Evolutionary conservation across 1,140 invertebrate genomes (phyloP).

Genomic region (Micrasema minimum): DNA sequence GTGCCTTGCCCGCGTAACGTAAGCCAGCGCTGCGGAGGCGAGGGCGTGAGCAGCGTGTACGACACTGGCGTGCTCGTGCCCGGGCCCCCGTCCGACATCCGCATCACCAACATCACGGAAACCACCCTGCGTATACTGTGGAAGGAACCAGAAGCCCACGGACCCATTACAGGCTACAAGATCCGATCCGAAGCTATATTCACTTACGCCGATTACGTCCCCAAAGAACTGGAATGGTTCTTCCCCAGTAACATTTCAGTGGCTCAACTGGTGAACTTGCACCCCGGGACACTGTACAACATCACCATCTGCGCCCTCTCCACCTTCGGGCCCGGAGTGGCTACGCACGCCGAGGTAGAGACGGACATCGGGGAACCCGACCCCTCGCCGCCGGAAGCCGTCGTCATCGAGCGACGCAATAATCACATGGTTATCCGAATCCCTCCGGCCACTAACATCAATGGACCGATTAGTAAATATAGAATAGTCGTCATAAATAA

Average conservation of each 20-base stretch:
- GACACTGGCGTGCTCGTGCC: slow-evolving; percentile 64
- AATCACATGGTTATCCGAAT: slow-evolving; percentile 73
- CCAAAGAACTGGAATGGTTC: slow-evolving; percentile 62
- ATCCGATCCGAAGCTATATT: slow-evolving; percentile 62
- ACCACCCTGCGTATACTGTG: slow-evolving; percentile 65
- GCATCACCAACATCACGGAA: slow-evolving; percentile 64
- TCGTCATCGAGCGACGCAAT: slow-evolving; percentile 69
- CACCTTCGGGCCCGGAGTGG: slow-evolving; percentile 69
- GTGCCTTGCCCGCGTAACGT: slow-evolving; percentile 51
- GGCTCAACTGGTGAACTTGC: slow-evolving; percentile 70
- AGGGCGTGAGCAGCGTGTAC: slow-evolving; percentile 65
- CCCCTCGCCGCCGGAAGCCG: slow-evolving; percentile 70
- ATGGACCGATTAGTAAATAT: slow-evolving; percentile 78
- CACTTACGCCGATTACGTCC: slow-evolving; percentile 61
- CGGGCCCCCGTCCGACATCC: slow-evolving; percentile 62
- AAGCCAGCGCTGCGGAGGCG: slow-evolving; percentile 67
- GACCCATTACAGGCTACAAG: slow-evolving; percentile 63
- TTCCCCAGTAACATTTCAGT: slow-evolving; percentile 64
- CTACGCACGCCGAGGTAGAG: slow-evolving; percentile 67
- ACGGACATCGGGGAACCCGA: slow-evolving; percentile 79
- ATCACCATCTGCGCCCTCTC: slow-evolving; percentile 75
- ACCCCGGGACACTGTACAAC: slow-evolving; percentile 78
- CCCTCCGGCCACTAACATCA: slow-evolving; percentile 73
- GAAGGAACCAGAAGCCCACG: slow-evolving; percentile 61
- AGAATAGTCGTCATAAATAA: slow-evolving; percentile 78